These are phyloP conservation scores for Aurelia sp. DNA, from an alignment of 30 jellyfish, hydroid and myxozoan genomes.

Conservation along the genomic window DNA sequence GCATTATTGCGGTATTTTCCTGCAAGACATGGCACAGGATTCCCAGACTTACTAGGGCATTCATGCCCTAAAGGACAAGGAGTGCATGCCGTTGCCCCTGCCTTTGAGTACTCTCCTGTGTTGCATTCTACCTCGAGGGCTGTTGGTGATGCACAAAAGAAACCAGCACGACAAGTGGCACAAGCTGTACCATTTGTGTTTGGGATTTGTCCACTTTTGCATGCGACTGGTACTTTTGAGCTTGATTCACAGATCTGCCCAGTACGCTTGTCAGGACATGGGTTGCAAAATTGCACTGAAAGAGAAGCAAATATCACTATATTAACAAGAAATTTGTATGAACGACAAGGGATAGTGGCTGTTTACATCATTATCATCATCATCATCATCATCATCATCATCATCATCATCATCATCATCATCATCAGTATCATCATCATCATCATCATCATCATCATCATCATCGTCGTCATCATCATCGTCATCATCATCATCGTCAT, in stretches of 20 bases:
- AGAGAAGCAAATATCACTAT: not conserved
- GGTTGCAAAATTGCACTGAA: constrained; percentile 78
- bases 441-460: too few species aligned
- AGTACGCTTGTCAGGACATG: constrained; percentile 79
- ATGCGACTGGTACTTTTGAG: constrained; percentile 63
- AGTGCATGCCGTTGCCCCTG: constrained; percentile 82
- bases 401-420: too few species aligned
- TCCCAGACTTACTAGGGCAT: constrained; percentile 71
- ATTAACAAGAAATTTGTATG: not conserved
- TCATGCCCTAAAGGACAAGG: constrained; percentile 85
- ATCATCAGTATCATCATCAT: too few species aligned
- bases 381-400: too few species aligned
- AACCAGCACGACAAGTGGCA: constrained; percentile 85
- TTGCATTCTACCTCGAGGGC: constrained; percentile 71
- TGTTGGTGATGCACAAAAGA: constrained; percentile 88
- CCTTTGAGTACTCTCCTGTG: constrained; percentile 75
- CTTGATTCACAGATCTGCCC: constrained; percentile 88
- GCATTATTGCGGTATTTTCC: constrained; percentile 81
- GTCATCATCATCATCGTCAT: too few species aligned
- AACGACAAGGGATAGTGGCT: too few species aligned
- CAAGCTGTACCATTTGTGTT: constrained; percentile 81
- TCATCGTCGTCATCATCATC: too few species aligned
- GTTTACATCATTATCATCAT: too few species aligned
- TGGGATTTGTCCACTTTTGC: constrained; percentile 83
- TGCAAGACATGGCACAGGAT: constrained; percentile 70